These are phyloP conservation scores for Pholis gunnellus DNA, from an alignment of 2,113 vertebrate genomes.

Conservation along the genomic window DNA sequence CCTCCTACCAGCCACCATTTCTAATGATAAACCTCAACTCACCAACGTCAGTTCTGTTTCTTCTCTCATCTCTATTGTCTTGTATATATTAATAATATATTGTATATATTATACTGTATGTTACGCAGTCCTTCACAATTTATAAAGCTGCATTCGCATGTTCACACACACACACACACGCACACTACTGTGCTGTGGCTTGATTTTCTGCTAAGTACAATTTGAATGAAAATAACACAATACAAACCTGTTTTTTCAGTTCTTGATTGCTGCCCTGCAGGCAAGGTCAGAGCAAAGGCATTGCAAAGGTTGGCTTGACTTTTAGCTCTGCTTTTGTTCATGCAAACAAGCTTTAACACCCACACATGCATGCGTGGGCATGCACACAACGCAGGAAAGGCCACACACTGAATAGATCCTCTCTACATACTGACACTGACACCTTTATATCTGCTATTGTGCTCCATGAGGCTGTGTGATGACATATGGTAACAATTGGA, in stretches of 20 bases:
- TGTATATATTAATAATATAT: too few relatives aligned
- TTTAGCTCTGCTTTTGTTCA: constrained; percentile 21
- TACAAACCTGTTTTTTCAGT: neutral
- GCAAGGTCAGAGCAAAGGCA: neutral
- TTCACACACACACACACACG: too few relatives aligned
- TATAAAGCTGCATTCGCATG: too few relatives aligned
- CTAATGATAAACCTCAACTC: neutral
- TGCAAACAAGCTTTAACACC: constrained; percentile 15
- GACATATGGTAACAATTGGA: neutral
- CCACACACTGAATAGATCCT: neutral
- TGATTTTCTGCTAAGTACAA: neutral
- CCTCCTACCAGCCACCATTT: neutral
- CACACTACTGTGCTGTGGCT: neutral
- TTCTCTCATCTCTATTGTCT: neutral
- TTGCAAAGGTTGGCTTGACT: constrained; percentile 28
- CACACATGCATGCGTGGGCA: neutral
- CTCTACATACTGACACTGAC: neutral
- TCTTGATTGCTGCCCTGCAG: neutral
- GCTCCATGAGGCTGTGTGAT: neutral
- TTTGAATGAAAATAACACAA: neutral
- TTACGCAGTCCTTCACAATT: neutral
- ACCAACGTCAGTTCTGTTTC: neutral
- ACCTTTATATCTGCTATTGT: neutral
- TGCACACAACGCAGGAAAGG: too few relatives aligned
- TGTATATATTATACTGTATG: neutral